phyloP scores from a whole-genome alignment of 2,797 vertebrate genomes.

The Todus mexicanus region DNA sequence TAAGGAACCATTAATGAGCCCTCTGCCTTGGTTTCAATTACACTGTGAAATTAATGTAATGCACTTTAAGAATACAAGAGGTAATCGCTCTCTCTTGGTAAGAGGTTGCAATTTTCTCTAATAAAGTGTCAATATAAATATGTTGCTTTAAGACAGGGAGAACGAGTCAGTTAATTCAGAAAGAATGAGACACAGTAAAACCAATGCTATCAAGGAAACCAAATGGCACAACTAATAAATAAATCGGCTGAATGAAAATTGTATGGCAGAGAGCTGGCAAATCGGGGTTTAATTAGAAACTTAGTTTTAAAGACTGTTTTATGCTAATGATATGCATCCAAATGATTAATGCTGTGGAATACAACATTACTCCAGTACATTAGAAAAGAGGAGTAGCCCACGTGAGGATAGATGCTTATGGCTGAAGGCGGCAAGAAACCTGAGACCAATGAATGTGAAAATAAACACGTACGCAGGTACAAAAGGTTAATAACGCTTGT shows the following conservation, averaged over 20 bases:
- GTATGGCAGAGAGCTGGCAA: conserved; percentile 56
- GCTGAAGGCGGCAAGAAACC: neutral
- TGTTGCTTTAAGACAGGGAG: conserved; percentile 10
- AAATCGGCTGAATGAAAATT: conserved; percentile 24
- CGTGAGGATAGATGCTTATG: neutral
- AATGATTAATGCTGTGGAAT: conserved; percentile 15
- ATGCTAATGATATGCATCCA: conserved; percentile 19
- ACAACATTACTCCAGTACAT: neutral
- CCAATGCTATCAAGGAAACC: conserved; percentile 28
- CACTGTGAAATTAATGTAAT: conserved; percentile 61
- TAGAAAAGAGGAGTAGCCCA: neutral
- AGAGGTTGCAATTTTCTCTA: conserved; percentile 48
- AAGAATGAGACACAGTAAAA: conserved; percentile 53
- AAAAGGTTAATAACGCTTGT: neutral
- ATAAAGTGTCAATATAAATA: conserved; percentile 53
- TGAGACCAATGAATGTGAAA: neutral
- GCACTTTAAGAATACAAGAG: conserved; percentile 40
- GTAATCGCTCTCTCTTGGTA: neutral
- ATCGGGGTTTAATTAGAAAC: conserved; percentile 35
- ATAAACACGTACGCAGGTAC: neutral
- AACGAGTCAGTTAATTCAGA: conserved; percentile 19
- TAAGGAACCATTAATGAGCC: conserved; percentile 66
- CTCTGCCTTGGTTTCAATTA: conserved; percentile 66
- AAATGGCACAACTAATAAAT: conserved; percentile 40
- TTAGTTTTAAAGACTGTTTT: conserved; percentile 18